These are phyloP conservation scores for Buathra laborator DNA, from an alignment of 2,888 invertebrate genomes.

Conservation along the genomic window DNA sequence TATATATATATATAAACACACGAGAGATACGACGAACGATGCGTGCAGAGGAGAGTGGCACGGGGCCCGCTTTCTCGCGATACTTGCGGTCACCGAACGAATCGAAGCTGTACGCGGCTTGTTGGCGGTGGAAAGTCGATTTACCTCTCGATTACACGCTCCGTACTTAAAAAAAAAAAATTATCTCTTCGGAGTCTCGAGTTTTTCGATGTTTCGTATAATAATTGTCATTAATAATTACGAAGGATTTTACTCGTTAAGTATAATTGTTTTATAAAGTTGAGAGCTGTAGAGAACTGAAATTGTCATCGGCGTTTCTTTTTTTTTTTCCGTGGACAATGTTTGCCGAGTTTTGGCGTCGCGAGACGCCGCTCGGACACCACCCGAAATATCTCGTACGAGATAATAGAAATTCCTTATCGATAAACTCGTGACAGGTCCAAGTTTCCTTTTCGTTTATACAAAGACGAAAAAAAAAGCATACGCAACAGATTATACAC, in stretches of 20 bases:
- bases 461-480: constrained; percentile 33
- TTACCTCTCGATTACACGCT: constrained; percentile 44
- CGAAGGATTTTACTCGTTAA: neutral
- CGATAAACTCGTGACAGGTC: constrained; percentile 59
- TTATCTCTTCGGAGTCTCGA: constrained; percentile 6
- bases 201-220: neutral
- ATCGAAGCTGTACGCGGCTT: constrained; percentile 19
- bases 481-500: constrained; percentile 46
- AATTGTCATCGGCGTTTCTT: neutral
- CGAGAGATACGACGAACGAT: constrained; percentile 34
- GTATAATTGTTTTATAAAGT: neutral
- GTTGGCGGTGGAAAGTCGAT: constrained; percentile 41
- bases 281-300: neutral
- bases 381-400: neutral
- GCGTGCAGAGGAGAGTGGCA: constrained; percentile 58
- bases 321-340: neutral
- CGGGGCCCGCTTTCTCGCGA: constrained; percentile 60
- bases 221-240: neutral
- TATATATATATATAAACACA: neutral
- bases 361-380: constrained; percentile 3
- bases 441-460: constrained; percentile 40
- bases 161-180: neutral
- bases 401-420: constrained; percentile 42
- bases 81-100: constrained; percentile 45
- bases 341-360: neutral